Base-by-base conservation (phyloP, 23 tunicate species). In the Phallusia fumigata region DNA sequence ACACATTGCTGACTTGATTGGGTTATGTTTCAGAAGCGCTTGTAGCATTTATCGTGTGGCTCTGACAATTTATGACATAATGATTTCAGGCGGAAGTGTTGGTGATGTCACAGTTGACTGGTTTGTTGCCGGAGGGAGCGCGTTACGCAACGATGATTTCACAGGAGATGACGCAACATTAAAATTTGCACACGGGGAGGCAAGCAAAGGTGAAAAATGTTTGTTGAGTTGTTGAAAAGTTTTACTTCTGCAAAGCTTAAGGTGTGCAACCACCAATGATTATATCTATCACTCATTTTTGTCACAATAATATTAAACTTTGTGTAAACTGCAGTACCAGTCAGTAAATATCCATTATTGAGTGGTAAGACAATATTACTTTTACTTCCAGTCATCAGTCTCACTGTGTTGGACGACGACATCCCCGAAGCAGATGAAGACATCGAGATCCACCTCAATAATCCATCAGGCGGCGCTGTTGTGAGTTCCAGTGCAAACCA, bases 141-240 rank as follows among this genome's bases (percentile, higher is more conserved):
- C 97, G 28, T 45, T 74, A 64, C 86, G 91, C 22, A 88, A 92
- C 72, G 33, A 52, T 65, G 97, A 92, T 69, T 92, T 84, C 75
- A 74, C 73, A 19, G 97, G 91, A n/a, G 97, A 92, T 84, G 97
- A 87, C 65, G 97, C 89, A 51, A 92, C 97, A 79, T 33, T 92
- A 35, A 87, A 84, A 76, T 87, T 92, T 83, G 52, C 65, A 19
- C 89, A 92, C 65, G 97, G 91, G 33, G 91, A 92, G 80, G 84
- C 83, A 21, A 80, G 50, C 30, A 92, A 92, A 87, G 84, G 97
- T 92, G 30, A 72, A 10, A 28, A 3, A 51, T 13, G 18, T 51
- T 18, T 51, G 15, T 51, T 51, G n/a, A n/a, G n/a, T n/a, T n/a
- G n/a, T n/a, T n/a, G n/a, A n/a, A n/a, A n/a, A n/a, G n/a, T n/a